A percentile compares a stretch with the other conserved stretches of the same genome.
Evolutionary conservation across 2,888 invertebrate genomes (phyloP).

Genomic region (Rugalucina vietnamica): DNA sequence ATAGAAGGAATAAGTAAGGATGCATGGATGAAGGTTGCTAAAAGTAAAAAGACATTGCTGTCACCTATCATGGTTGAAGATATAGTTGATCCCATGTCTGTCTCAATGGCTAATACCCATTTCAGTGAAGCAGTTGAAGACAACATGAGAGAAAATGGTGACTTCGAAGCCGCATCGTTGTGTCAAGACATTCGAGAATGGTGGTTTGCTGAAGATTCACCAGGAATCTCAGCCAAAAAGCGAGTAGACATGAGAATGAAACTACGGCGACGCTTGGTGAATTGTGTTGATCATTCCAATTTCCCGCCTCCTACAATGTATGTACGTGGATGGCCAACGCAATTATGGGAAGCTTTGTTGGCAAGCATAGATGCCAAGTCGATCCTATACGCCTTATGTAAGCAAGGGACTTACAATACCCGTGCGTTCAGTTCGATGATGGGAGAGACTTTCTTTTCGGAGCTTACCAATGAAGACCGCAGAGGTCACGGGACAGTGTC

Average conservation of each 20-base stretch:
- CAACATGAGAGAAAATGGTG: conserved; percentile 25
- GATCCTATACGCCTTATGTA: conserved; percentile 8
- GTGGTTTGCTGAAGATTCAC: conserved; percentile 41
- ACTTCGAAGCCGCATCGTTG: conserved; percentile 12
- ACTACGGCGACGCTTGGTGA: conserved; percentile 12
- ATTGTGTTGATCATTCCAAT: background rate
- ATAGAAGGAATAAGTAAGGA: conserved; percentile 26
- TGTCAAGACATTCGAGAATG: conserved; percentile 26
- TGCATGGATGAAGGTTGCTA: conserved; percentile 39
- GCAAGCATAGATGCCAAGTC: conserved; percentile 36
- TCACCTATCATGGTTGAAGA: conserved; percentile 31
- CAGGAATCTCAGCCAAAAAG: conserved; percentile 19
- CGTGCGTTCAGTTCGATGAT: conserved; percentile 42
- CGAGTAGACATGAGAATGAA: background rate
- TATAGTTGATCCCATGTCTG: conserved; percentile 40
- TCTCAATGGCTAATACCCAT: conserved; percentile 21
- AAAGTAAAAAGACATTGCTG: conserved; percentile 7
- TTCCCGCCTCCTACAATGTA: conserved; percentile 33
- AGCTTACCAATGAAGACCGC: conserved; percentile 38
- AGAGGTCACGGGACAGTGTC: conserved; percentile 40
- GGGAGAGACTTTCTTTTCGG: conserved; percentile 43
- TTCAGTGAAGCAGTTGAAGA: conserved; percentile 26
- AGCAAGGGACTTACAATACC: conserved; percentile 26
- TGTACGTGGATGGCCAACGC: conserved; percentile 40
- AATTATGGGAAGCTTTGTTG: conserved; percentile 41